phyloP scores from a whole-genome alignment of 2,888 invertebrate genomes.

The Geophilus truncorum region DNA sequence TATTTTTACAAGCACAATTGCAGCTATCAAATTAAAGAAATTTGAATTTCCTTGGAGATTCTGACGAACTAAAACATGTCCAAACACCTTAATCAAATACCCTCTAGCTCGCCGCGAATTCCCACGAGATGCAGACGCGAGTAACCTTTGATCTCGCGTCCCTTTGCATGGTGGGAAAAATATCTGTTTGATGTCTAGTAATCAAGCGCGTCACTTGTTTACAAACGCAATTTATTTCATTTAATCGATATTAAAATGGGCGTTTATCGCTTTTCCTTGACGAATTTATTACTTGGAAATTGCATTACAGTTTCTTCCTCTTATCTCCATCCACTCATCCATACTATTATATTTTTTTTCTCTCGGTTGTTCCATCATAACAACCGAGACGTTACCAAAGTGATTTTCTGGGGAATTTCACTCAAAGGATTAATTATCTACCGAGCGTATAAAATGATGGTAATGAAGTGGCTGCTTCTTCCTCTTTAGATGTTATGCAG shows the following conservation, averaged over 20 bases:
- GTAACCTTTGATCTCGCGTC: no score
- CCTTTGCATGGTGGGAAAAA: no score
- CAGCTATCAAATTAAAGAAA: background rate
- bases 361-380: slow-evolving; percentile 2
- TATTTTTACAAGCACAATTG: background rate
- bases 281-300: background rate
- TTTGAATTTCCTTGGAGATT: background rate
- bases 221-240: background rate
- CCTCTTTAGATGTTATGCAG: slow-evolving; percentile 21
- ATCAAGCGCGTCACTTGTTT: background rate
- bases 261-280: background rate
- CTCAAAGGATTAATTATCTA: slow-evolving; percentile 25
- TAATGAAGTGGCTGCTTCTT: slow-evolving; percentile 27
- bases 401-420: slow-evolving; percentile 27
- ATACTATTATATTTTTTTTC: background rate
- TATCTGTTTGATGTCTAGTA: no score
- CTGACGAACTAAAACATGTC: background rate
- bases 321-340: slow-evolving; percentile 2
- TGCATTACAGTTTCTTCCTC: slow-evolving; percentile 13
- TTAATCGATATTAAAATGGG: background rate
- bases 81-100: no score
- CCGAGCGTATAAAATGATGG: slow-evolving; percentile 27
- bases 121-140: no score
- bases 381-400: slow-evolving; percentile 17
- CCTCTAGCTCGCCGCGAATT: no score